Evolutionary conservation across 2,888 invertebrate species (phyloP), one percentile per base, ranked within the genome.

Genomic region (Dexiosoma caninum): DNA sequence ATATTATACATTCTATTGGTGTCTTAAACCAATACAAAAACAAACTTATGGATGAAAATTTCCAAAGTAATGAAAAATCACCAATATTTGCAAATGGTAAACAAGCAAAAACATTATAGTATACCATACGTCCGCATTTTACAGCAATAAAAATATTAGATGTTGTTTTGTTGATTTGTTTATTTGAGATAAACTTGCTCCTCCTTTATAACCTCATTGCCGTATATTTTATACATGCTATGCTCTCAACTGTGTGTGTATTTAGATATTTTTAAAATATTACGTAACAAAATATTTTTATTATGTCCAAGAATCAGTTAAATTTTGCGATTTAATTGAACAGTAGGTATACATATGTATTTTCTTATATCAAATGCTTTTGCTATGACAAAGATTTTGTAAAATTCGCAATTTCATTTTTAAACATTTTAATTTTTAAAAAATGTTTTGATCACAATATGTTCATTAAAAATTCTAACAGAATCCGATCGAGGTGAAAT

Each of bases 241-340:
- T 66, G 10, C 42, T 59, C 10, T 37, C 9, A 27, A 46, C 8
- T 5, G 6, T 53, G 9, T 70, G 2, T 40, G 10, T 51, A 19
- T 64, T 32, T 1, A 23, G 21, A 23, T 74, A 87, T 88, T 87
- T 87, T 84, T 89, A 87, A 86, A 83, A 79, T 84, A 84, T 88
- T 89, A 87, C 88, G 88, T 87, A 88, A 89, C 81, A 83, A 62
- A 49, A 12, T 69, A 16, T 16, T 12, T 35, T 10, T 51, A 23
- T 42, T 40, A 49, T 72, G 46, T 53, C 12, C 12, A 12, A 42
- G 21, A 51, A 62, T 69, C 35, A 30, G 16, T 69, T 46, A 5
- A 16, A 69, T 37, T n/a, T 10, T 46, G 51, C 30, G 35, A 30
- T 10, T 53, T 32, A 27, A 16, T 6, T 37, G 5, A 27, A 64